Base-by-base conservation (phyloP, 2,797 vertebrate genomes). In the Hephaestus fuliginosus region DNA sequence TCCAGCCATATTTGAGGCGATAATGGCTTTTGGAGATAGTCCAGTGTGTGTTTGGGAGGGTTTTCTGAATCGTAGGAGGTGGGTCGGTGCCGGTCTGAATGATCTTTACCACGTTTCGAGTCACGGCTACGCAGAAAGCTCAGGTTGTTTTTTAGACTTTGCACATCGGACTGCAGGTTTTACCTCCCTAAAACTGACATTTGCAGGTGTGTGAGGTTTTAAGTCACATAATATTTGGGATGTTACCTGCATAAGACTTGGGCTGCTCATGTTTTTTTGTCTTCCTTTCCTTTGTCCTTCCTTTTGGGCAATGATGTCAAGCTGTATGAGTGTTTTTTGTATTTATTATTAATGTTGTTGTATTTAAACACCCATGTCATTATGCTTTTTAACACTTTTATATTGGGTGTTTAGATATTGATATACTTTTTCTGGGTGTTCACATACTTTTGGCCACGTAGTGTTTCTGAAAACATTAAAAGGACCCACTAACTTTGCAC, bases 101-200 rank as follows among this genome's bases (percentile, higher is more conserved):
- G 17, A 58, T 55, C 6, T 69, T 64, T 2, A 1, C 57, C 22
- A 1, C 12, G 6, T 33, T 13, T 66, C 15, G 15, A 44, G 9
- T 61, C 48, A 62, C 10, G 44, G n/a, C 7, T 20, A 3, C 20
- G 5, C 61, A 71, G 41, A 46, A 43, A 72, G 46, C 28, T 72
- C 22, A 52, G 13, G 20, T 67, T 46, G 33, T 69, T 69, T 53
- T 51, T 39, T 25, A 20, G 53, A 49, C 17, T 65, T 53, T 60
- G 52, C 9, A 71, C 5, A 43, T 62, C 20, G 18, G 5, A 55
- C 25, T 5, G 28, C 28, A 64, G 43, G 39, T 57, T 74, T 74
- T 48, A 55, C 22, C 57, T 51, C 28, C n/a, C 3, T 7, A 36
- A 10, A 39, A 10, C 10, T 36, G 5, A 5, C 63, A 51, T 44